Base-by-base conservation (phyloP, 2,888 invertebrate species). In the Conops quadrifasciatus region DNA sequence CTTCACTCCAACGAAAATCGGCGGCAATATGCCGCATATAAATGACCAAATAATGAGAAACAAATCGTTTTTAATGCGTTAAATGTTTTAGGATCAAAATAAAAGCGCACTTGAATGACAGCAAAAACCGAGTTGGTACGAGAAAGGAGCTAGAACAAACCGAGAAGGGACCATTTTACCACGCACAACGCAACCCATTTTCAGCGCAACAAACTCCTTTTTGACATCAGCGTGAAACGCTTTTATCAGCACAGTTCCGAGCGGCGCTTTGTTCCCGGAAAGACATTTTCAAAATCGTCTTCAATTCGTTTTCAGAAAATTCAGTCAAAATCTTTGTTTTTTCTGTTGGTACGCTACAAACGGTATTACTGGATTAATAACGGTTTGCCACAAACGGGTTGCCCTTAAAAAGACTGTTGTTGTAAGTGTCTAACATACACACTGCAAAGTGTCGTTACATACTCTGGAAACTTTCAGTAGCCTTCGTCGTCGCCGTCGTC, bases 1-100 rank as follows among this genome's bases (percentile, higher is more conserved):
- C 19, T 53, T 21, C 43, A 21, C 26, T 36, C 36, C 36, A 21
- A 15, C 36, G 21, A 3, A 24, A 53, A 13, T 43, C 28, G 28
- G 30, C 19, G 28, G 28, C 47, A 58, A 45, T 67, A 28, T 45
- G 58, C 24, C 56, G 67, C 67, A 67, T 67, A 67, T 45, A 67
- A 67, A 67, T 45, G 67, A 67, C 58, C 58, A 26, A 26, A 47
- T 67, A 67, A 67, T 67, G 67, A 67, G 67, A 36, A 67, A 26
- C 24, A 67, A 67, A 58, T 67, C 67, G 43, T 19, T 45, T 58
- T 58, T 45, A 28, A 58, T 49, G 67, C 45, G 43, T 24, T 58
- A 45, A 67, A 45, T 58, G 16, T 9, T 36, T 9, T 36, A 36
- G 24, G 28, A 66, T 66, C 56, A 43, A 51, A 49, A 19, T 56